Base-by-base conservation (phyloP, 2,888 invertebrate species). In the Conus canariensis region DNA sequence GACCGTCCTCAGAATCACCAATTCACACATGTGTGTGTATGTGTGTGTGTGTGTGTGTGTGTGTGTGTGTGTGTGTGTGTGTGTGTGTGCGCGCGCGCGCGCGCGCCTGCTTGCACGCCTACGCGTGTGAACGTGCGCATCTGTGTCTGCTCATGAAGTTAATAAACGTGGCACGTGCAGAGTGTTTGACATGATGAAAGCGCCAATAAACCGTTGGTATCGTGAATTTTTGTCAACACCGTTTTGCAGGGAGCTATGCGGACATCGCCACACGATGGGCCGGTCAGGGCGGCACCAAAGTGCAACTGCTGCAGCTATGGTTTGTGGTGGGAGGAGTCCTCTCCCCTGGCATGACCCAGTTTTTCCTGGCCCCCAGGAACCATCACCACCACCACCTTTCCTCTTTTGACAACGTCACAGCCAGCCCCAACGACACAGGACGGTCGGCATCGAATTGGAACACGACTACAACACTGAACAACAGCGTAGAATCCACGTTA, bases 301-400 rank as follows among this genome's bases (percentile, higher is more conserved):
- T 90, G 7, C 82, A 90, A 83, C 56, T 88, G 64, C 87, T 90
- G 64, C 87, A 87, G 58, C 22, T 87, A 60, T 14, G 25, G 16
- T 90, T 77, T 70, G 67, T 85, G 60, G 59, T 70, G 19, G 86
- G 80, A 45, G 85, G 83, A 77, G 83, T 83, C 64, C 14, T 83
- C 14, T 88, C 88, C 22, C 88, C 88, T 45, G 88, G 25, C 22
- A 22, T 88, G 5, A 83, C 88, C 22, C 67, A 56, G 67, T 64
- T 83, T 25, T 83, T 88, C 83, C 88, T 88, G 30, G 60, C 64
- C 22, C 22, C n/a, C 64, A 19, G 64, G 22, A 0, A 59, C n/a
- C 30, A 6, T 5, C 82, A 83, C 56, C 80, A 16, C 16, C 45
- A 80, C 80, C 80, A 16, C 45, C 45, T 45, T 30, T n/a, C 22